A percentile compares a stretch with the other conserved stretches of the same genome.
Evolutionary conservation across 2,797 vertebrate genomes (phyloP).

Genomic region (Sebastes aleutianus): DNA sequence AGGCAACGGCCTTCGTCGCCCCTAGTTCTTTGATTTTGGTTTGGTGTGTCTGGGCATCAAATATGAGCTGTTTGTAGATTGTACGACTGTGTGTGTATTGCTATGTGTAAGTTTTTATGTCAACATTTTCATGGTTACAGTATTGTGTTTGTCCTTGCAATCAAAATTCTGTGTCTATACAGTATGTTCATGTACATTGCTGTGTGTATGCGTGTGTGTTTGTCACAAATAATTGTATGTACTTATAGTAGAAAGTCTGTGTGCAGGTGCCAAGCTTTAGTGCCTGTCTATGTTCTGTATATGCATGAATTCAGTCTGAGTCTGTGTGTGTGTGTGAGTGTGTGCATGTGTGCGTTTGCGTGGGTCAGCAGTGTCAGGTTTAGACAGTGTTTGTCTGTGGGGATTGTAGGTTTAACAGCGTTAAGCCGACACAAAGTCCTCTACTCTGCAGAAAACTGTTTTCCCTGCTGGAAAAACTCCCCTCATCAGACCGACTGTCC

Average conservation of each 20-base stretch:
- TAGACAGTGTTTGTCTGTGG: constrained; percentile 75
- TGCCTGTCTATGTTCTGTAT: constrained; percentile 8
- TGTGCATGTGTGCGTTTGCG: constrained; percentile 41
- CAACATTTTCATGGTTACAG: not conserved
- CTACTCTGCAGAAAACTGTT: constrained; percentile 76
- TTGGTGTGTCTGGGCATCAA: not conserved
- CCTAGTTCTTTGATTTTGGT: too few relatives aligned
- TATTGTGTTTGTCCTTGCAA: not conserved
- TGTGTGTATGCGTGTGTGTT: not conserved
- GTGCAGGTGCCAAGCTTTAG: constrained; percentile 3
- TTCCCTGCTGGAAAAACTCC: constrained; percentile 58
- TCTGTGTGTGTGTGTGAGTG: not conserved
- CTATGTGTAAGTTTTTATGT: not conserved
- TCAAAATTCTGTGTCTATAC: not conserved
- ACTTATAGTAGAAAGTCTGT: not conserved
- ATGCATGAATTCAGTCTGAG: constrained; percentile 14
- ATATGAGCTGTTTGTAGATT: not conserved
- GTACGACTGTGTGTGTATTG: not conserved
- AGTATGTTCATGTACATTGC: not conserved
- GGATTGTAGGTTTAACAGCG: constrained; percentile 79
- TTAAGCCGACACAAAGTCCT: constrained; percentile 78
- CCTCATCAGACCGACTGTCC: constrained; percentile 61
- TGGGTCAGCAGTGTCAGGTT: constrained; percentile 77
- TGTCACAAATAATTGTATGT: not conserved
- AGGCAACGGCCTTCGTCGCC: too few relatives aligned